Evolutionary conservation across 2,797 vertebrate genomes (phyloP).

Genomic region (Gambusia yucatana): DNA sequence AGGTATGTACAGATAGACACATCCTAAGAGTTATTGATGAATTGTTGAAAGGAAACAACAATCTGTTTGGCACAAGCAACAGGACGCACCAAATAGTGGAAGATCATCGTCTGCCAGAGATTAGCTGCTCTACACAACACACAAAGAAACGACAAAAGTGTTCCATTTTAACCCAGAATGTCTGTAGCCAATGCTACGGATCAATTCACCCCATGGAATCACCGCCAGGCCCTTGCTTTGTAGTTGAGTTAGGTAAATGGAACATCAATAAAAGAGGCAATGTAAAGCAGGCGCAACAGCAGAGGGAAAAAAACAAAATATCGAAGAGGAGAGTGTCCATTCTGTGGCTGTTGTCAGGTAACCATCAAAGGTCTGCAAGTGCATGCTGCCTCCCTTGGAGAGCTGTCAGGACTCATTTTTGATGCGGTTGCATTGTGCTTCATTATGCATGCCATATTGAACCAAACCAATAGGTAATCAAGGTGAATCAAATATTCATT

Average conservation of each 20-base stretch:
- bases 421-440: constrained; percentile 37
- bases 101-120: background rate
- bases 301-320: constrained; percentile 15
- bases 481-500: constrained; percentile 77
- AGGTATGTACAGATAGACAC: too few relatives aligned
- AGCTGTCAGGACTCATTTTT: constrained; percentile 35
- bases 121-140: background rate
- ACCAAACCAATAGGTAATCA: constrained; percentile 73
- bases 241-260: constrained; percentile 35
- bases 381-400: constrained; percentile 3
- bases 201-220: constrained; percentile 29
- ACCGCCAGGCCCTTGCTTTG: constrained; percentile 32
- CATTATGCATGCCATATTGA: constrained; percentile 75
- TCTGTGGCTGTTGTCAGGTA: background rate
- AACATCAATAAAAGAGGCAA: constrained; percentile 44
- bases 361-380: constrained; percentile 20
- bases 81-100: background rate
- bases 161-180: constrained; percentile 1
- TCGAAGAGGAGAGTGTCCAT: background rate
- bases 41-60: background rate
- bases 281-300: constrained; percentile 10
- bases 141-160: background rate
- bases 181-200: constrained; percentile 33
- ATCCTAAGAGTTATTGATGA: background rate
- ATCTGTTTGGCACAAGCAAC: background rate